Percentiles rank a stretch among this genome's conserved stretches.
phyloP scores from a whole-genome alignment of 2,113 vertebrate genomes.

The Archilochus colubris region DNA sequence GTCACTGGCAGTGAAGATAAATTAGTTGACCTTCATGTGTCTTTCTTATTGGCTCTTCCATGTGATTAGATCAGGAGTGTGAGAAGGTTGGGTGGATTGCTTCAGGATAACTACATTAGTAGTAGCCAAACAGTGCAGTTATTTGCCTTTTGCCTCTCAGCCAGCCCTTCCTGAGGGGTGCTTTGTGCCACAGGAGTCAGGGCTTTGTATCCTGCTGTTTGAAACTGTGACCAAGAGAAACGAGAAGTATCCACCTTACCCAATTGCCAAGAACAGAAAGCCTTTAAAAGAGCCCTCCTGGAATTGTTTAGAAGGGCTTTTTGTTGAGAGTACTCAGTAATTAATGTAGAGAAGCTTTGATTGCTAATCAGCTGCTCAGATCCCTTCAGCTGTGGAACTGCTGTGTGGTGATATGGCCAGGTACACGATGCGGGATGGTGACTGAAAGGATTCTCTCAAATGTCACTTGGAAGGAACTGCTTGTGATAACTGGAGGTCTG shows the following conservation, averaged over 20 bases:
- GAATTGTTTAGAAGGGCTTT: background rate
- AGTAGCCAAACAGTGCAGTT: background rate
- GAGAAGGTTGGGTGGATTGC: background rate
- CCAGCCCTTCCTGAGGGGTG: background rate
- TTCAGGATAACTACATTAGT: background rate
- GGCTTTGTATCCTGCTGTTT: background rate
- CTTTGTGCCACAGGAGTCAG: background rate
- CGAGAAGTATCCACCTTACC: background rate
- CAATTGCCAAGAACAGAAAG: background rate
- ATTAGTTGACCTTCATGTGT: background rate
- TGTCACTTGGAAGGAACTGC: background rate
- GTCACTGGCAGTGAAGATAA: background rate
- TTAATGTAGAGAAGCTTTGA: background rate
- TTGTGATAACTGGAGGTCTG: background rate
- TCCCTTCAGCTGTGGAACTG: background rate
- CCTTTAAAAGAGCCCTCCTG: background rate
- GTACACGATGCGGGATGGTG: background rate
- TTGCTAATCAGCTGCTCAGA: background rate
- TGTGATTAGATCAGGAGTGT: background rate
- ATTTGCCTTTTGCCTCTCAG: background rate
- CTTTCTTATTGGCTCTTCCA: background rate
- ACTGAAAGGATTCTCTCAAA: background rate
- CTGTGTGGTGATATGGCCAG: background rate
- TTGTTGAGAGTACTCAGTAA: rapidly evolving
- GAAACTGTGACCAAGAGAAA: background rate